phyloP scores from a whole-genome alignment of 30 jellyfish, hydroid and myxozoan species.

The Rhopilema esculentum region DNA sequence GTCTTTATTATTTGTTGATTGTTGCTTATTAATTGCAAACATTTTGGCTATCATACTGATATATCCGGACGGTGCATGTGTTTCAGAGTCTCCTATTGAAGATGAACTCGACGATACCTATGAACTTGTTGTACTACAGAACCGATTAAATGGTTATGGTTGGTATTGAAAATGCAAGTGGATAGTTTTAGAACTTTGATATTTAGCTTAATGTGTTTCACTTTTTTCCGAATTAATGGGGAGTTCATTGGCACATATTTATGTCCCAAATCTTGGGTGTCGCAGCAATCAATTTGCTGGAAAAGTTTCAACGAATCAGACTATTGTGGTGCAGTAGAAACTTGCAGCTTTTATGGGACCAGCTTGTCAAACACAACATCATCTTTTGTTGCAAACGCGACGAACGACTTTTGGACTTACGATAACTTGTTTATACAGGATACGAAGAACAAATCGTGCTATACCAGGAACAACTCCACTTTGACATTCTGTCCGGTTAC shows the following conservation, averaged over 20 bases:
- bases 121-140: neutral
- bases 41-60: neutral
- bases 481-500: neutral
- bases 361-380: conserved; percentile 8
- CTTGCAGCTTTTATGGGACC: conserved; percentile 41
- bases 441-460: neutral
- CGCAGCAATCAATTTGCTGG: conserved; percentile 7
- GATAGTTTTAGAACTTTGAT: neutral
- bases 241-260: neutral
- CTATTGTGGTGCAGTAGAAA: conserved; percentile 36
- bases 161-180: neutral
- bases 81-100: neutral
- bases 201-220: neutral
- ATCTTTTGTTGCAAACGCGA: neutral
- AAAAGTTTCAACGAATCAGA: conserved; percentile 24
- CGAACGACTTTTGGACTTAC: conserved; percentile 21
- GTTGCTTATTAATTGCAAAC: neutral
- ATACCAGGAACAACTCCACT: neutral
- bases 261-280: neutral
- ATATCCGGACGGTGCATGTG: neutral
- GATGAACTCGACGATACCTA: neutral
- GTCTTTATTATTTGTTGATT: neutral
- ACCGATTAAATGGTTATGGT: neutral
- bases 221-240: neutral
- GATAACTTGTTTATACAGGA: neutral